These are phyloP conservation scores for Macrophya alboannulata DNA, from an alignment of 2,888 invertebrate genomes.

Conservation along the genomic window DNA sequence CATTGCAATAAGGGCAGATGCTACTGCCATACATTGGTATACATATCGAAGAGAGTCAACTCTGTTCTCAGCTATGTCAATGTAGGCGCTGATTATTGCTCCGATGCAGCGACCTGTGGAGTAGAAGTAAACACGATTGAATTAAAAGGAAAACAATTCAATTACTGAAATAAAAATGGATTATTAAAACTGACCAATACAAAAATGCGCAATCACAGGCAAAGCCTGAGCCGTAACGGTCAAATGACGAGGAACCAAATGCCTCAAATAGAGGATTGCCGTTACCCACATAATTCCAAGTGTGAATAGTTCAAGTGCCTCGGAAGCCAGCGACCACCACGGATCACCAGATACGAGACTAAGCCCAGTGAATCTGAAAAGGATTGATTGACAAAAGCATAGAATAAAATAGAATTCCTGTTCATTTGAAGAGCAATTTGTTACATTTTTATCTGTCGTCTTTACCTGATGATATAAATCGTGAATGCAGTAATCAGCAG, in stretches of 20 bases:
- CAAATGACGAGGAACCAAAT: slow-evolving; percentile 89
- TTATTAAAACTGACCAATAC: slow-evolving; percentile 82
- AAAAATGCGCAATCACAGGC: slow-evolving; percentile 91
- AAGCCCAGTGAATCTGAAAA: slow-evolving; percentile 72
- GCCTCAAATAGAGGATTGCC: slow-evolving; percentile 90
- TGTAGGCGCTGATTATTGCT: slow-evolving; percentile 83
- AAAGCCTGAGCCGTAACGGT: slow-evolving; percentile 90
- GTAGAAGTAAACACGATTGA: slow-evolving; percentile 58
- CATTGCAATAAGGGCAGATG: slow-evolving; percentile 85
- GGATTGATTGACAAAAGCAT: neutral
- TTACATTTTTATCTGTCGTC: neutral
- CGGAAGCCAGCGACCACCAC: slow-evolving; percentile 86
- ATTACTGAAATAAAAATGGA: neutral
- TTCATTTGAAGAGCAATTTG: neutral
- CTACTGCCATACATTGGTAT: slow-evolving; percentile 86
- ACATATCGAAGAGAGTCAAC: slow-evolving; percentile 80
- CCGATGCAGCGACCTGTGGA: slow-evolving; percentile 87
- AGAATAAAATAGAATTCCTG: neutral
- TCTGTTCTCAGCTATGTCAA: slow-evolving; percentile 80
- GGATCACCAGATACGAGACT: slow-evolving; percentile 80
- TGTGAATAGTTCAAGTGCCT: slow-evolving; percentile 89
- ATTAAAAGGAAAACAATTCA: neutral
- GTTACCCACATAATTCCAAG: slow-evolving; percentile 91
- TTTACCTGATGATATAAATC: slow-evolving; percentile 89
- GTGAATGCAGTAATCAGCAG: slow-evolving; percentile 92